Percentiles rank a stretch among this genome's conserved stretches.
phyloP scores from a whole-genome alignment of 2,888 invertebrate species.

The Tetheella fluctuosa region DNA sequence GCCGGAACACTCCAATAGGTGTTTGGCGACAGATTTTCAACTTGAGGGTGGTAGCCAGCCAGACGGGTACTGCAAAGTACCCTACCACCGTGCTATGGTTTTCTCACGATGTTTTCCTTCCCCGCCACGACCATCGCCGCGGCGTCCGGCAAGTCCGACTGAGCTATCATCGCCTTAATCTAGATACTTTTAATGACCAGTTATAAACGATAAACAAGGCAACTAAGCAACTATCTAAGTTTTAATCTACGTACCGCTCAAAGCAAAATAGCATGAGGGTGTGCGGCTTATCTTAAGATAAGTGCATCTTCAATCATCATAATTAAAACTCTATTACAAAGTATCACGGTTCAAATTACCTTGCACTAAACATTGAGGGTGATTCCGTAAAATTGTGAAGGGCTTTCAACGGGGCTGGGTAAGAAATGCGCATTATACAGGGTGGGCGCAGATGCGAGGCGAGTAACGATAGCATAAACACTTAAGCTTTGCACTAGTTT shows the following conservation, averaged over 20 bases:
- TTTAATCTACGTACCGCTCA: neutral
- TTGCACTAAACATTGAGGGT: neutral
- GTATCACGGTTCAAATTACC: neutral
- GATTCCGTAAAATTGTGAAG: conserved; percentile 7
- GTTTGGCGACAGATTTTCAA: no score
- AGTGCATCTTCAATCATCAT: neutral
- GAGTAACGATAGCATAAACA: neutral
- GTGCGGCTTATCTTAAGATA: neutral
- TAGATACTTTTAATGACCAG: neutral
- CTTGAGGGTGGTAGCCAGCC: no score
- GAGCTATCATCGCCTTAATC: no score
- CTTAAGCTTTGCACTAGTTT: conserved; percentile 1
- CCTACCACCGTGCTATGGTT: no score
- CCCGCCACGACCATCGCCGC: no score
- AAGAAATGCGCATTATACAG: conserved; percentile 6
- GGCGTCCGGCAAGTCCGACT: no score
- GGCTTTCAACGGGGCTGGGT: neutral
- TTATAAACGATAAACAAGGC: neutral
- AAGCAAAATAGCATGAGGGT: conserved; percentile 2
- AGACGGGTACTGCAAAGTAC: no score
- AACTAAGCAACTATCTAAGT: neutral
- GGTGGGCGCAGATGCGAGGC: neutral
- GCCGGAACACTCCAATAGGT: no score
- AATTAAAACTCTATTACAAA: neutral
- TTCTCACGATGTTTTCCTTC: no score